A percentile compares a stretch with the other conserved stretches of the same genome.
Conservation (phyloP, 2,888 invertebrate genomes). For the Pharmacophagus antenor region DNA sequence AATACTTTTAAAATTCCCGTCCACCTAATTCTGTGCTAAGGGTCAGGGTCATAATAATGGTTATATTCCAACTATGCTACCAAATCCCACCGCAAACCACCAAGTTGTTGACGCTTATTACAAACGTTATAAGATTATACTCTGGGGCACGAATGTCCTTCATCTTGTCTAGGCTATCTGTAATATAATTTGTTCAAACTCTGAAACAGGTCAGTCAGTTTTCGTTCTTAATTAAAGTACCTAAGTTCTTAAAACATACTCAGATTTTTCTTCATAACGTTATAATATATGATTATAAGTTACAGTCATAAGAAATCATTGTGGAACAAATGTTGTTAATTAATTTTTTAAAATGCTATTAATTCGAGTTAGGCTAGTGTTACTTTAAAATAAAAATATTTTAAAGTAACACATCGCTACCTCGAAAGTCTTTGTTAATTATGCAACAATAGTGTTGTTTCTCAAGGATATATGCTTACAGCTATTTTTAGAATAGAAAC, state of each 20-base stretch:
- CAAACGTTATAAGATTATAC: conserved; percentile 3
- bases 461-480: conserved; percentile 19
- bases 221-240: neutral
- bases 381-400: too few relatives aligned
- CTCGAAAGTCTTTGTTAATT: conserved; percentile 20
- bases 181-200: neutral
- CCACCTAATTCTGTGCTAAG: neutral
- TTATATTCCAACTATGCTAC: neutral
- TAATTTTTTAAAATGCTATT: neutral
- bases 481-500: conserved; percentile 21
- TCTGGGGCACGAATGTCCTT: neutral
- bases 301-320: neutral
- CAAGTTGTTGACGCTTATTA: neutral
- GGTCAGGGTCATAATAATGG: too few relatives aligned
- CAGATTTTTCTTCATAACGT: neutral
- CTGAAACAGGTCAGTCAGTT: neutral
- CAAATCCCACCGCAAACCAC: neutral
- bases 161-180: conserved; percentile 6
- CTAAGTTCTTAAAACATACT: conserved; percentile 2
- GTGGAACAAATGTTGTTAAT: neutral
- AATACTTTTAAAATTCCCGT: too few relatives aligned
- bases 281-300: neutral
- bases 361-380: too few relatives aligned
- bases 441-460: conserved; percentile 11
- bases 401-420: neutral